Base-by-base conservation (phyloP, 1,140 invertebrate genomes). In the Zaprionus tsacasi region DNA sequence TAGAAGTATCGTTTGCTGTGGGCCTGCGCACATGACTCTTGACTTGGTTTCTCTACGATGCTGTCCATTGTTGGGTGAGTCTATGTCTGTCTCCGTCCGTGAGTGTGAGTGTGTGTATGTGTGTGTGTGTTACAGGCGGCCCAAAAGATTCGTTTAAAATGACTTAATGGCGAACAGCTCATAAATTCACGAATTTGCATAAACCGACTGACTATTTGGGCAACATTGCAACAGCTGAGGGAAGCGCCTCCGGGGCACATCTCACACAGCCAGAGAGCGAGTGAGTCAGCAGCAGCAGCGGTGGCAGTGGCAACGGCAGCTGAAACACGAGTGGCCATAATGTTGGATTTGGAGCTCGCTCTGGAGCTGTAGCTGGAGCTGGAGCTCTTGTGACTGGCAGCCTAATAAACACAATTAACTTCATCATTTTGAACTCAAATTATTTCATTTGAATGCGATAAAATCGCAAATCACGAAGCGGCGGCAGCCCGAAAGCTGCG, bases 341-440 rank as follows among this genome's bases (percentile, higher is more conserved):
- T 17, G 45, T 50, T 50, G 45, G 17, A 50, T 55, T 58, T 45
- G 33, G 35, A 68, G 40, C 50, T 60, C 43, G 35, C 63, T 50
- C 64, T 40, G 36, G 36, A 61, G 35, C 50, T 56, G 43, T 17
- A 67, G 61, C 64, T 48, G 43, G 27, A 71, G 52, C 48, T 61
- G 54, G 27, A 56, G 50, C 43, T 56, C 67, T 74, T 82, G 87
- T 82, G 82, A 81, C 82, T 88, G 74, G 82, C 90, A 91, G 82
- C 76, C 90, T 91, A 91, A 91, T 91, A 90, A 89, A 90, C 83
- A 91, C 90, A 91, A 91, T 91, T 91, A 91, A 91, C 90, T 91
- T 91, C 90, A 91, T 91, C 82, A 91, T 91, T 91, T 91, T 90
- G 87, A 88, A 90, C 86, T 91, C 83, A 91, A 91, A 91, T 91